These are phyloP conservation scores for Sebastes taczanowskii DNA, from an alignment of 2,797 vertebrate species.

Conservation along the genomic window DNA sequence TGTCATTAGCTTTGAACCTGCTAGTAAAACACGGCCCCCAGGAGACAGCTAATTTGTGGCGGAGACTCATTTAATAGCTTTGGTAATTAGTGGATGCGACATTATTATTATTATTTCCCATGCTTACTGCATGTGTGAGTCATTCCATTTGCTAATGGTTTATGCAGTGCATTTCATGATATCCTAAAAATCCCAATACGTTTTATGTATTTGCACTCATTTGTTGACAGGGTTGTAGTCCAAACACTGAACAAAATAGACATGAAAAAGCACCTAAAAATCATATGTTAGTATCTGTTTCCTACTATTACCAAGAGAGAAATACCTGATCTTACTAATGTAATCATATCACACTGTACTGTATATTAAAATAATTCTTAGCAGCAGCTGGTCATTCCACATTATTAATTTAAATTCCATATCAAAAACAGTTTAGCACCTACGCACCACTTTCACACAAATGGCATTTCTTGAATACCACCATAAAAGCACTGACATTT, in stretches of 20 bases:
- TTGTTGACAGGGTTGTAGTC: background rate
- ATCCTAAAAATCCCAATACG: background rate
- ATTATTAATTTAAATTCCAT: background rate
- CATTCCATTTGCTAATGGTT: slow-evolving; percentile 1
- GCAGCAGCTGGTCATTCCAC: background rate
- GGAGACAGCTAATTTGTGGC: slow-evolving; percentile 56
- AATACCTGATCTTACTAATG: background rate
- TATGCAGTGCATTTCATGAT: background rate
- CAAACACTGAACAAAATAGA: too few species aligned
- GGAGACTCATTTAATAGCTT: slow-evolving; percentile 62
- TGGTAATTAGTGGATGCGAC: slow-evolving; percentile 62
- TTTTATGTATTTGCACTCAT: background rate
- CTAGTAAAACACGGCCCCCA: slow-evolving; percentile 39
- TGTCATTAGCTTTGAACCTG: slow-evolving; percentile 70
- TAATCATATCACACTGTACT: background rate
- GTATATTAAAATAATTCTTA: background rate
- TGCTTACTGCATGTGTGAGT: slow-evolving; percentile 23
- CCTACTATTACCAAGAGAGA: background rate
- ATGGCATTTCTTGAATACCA: slow-evolving; percentile 18
- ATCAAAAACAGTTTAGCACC: slow-evolving; percentile 3
- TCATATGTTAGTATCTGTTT: background rate
- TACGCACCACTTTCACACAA: background rate
- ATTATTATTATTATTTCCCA: slow-evolving; percentile 40
- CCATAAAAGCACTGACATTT: slow-evolving; percentile 66
- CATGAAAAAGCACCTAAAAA: background rate